Base-by-base conservation (phyloP, 2,113 vertebrate genomes). In the Corythoichthys haematopterus region DNA sequence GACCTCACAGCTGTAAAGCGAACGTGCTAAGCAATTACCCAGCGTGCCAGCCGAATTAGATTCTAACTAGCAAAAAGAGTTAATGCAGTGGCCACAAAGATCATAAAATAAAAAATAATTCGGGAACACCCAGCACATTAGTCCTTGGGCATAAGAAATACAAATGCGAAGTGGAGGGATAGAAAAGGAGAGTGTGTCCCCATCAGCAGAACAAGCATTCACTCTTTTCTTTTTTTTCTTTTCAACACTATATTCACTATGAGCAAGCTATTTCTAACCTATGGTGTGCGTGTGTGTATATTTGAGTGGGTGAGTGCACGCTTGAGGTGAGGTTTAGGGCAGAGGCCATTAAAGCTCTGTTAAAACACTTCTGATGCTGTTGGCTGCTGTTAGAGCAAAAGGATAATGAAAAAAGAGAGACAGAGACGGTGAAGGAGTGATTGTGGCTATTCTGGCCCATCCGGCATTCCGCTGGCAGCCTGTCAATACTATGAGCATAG, bases 341-440 rank as follows among this genome's bases (percentile, higher is more conserved):
- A 68, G 91, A 83, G 93, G 92, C 96, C 96, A 98, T 99, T 98
- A 98, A 98, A 98, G 94, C 93, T 92, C 95, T 98, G 97, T 98
- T 95, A 96, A 98, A 97, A 96, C 95, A 98, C 94, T 98, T 95
- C 94, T 95, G 94, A 93, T 94, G 94, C 94, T 95, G 95, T 95
- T 92, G 94, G 94, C 91, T 90, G 91, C 83, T 87, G 92, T 91
- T 88, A 74, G 76, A 82, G 79, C 78, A 81, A 80, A 76, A 83
- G 82, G 72, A 86, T 65, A 79, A 72, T 70, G 76, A 66, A 70
- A 76, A 68, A 61, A 36, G 16, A 65, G 48, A 52, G 46, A 68
- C 67, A 66, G 71, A 74, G 73, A 43, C 69, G 79, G 83, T 67
- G 83, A 84, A 81, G 75, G 66, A 57, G 79, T 40, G 81, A 81